Evolutionary conservation across 2,888 invertebrate species (phyloP).

Genomic region (Meiosimyza decipiens): DNA sequence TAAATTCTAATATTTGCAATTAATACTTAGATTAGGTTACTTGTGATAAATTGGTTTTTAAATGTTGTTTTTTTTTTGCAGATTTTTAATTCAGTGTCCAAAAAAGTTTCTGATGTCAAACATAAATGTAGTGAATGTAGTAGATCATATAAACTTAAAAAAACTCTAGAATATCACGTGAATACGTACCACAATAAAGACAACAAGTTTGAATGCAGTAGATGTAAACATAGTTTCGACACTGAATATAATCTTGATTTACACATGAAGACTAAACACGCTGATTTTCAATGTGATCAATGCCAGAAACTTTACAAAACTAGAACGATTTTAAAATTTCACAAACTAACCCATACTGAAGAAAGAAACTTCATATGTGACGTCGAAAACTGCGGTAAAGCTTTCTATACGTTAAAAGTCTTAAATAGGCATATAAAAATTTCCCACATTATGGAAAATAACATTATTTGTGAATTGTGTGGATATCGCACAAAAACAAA

Average conservation of each 20-base stretch:
- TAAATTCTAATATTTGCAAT: too few species aligned
- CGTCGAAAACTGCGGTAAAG: conserved; percentile 54
- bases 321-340: conserved; percentile 47
- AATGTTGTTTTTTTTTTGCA: neutral
- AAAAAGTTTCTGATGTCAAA: neutral
- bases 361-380: conserved; percentile 51
- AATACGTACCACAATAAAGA: conserved; percentile 15
- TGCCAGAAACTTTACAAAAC: conserved; percentile 54
- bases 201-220: conserved; percentile 19
- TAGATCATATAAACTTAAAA: conserved; percentile 35
- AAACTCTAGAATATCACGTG: conserved; percentile 34
- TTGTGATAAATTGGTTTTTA: too few species aligned
- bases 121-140: conserved; percentile 32
- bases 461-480: conserved; percentile 47
- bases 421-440: conserved; percentile 51
- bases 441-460: conserved; percentile 52
- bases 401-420: conserved; percentile 54
- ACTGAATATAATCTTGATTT: conserved; percentile 15
- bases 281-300: conserved; percentile 48
- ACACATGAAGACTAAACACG: conserved; percentile 44
- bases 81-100: neutral
- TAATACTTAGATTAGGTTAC: too few species aligned
- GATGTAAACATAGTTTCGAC: conserved; percentile 28
- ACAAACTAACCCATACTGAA: conserved; percentile 50
- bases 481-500: conserved; percentile 48